phyloP scores from a whole-genome alignment of 2,113 vertebrate species.

The Macroglossus sobrinus region DNA sequence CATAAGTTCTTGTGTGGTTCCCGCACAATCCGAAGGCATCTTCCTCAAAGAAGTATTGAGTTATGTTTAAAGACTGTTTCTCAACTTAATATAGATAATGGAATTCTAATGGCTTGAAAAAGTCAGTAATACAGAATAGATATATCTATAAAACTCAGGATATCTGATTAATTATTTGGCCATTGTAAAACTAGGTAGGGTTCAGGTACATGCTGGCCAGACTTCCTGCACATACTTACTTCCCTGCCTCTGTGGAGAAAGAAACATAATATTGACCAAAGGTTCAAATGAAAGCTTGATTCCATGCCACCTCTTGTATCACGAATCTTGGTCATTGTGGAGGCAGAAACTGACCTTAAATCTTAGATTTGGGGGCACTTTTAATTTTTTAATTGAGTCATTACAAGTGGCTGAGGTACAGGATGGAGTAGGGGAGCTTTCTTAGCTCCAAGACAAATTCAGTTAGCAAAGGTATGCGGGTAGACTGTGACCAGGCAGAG shows the following conservation, averaged over 20 bases:
- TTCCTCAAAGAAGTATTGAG: neutral
- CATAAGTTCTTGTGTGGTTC: neutral
- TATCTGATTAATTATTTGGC: conserved; percentile 30
- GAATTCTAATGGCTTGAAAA: neutral
- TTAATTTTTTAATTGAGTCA: neutral
- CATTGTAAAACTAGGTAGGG: neutral
- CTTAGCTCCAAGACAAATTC: neutral
- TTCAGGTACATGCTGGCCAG: conserved; percentile 29
- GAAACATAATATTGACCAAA: conserved; percentile 26
- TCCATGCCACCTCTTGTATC: neutral
- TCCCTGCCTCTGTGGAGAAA: conserved; percentile 17
- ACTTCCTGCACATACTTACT: neutral
- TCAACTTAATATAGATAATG: neutral
- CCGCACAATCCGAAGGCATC: neutral
- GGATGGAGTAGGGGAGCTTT: neutral
- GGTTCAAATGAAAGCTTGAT: conserved; percentile 21
- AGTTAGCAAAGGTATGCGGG: neutral
- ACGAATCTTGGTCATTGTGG: neutral
- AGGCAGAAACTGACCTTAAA: neutral
- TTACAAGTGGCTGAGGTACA: neutral
- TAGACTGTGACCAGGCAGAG: neutral
- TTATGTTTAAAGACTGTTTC: neutral
- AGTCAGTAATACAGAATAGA: neutral
- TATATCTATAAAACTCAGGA: neutral
- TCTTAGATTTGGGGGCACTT: neutral